A percentile compares a stretch with the other conserved stretches of the same genome.
Evolutionary conservation across 1,140 invertebrate genomes (phyloP).

Genomic region (Drosophila bipectinata): DNA sequence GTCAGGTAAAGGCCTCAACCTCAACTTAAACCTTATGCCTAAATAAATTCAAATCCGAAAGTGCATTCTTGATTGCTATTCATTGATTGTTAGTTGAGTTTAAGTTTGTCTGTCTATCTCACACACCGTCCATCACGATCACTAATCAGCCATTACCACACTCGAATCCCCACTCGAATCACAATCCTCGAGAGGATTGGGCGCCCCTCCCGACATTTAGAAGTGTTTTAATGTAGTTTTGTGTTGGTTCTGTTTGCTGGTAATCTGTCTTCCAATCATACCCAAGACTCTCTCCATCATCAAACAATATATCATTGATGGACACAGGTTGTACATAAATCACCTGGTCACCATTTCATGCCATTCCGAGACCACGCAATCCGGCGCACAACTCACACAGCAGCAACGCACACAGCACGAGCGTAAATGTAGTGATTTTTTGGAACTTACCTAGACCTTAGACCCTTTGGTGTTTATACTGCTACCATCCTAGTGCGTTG

Average conservation of each 20-base stretch:
- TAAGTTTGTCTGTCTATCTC: slow-evolving; percentile 71
- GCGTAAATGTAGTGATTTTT: slow-evolving; percentile 50
- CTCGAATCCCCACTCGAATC: background rate
- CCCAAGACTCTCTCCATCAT: slow-evolving; percentile 31
- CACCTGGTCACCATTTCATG: slow-evolving; percentile 35
- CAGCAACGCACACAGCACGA: slow-evolving; percentile 64
- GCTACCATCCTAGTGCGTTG: slow-evolving; percentile 39
- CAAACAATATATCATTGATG: slow-evolving; percentile 10
- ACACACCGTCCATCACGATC: slow-evolving; percentile 24
- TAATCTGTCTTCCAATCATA: slow-evolving; percentile 42
- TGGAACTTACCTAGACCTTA: slow-evolving; percentile 36
- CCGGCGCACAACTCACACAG: slow-evolving; percentile 65
- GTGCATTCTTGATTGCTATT: slow-evolving; percentile 62
- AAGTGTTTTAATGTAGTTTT: slow-evolving; percentile 49
- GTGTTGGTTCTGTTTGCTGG: slow-evolving; percentile 51
- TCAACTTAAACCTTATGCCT: slow-evolving; percentile 41
- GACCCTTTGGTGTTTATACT: slow-evolving; percentile 19
- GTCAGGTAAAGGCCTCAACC: slow-evolving; percentile 68
- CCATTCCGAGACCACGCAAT: slow-evolving; percentile 34
- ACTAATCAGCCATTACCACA: slow-evolving; percentile 2
- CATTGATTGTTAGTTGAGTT: slow-evolving; percentile 78
- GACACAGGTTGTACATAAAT: slow-evolving; percentile 28
- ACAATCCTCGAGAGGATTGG: slow-evolving; percentile 1
- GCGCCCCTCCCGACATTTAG: slow-evolving; percentile 15
- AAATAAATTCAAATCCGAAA: slow-evolving; percentile 44